Percentiles rank a stretch among this genome's conserved stretches.
phyloP scores from a whole-genome alignment of 2,888 invertebrate species.

The Euplagia quadripunctaria region DNA sequence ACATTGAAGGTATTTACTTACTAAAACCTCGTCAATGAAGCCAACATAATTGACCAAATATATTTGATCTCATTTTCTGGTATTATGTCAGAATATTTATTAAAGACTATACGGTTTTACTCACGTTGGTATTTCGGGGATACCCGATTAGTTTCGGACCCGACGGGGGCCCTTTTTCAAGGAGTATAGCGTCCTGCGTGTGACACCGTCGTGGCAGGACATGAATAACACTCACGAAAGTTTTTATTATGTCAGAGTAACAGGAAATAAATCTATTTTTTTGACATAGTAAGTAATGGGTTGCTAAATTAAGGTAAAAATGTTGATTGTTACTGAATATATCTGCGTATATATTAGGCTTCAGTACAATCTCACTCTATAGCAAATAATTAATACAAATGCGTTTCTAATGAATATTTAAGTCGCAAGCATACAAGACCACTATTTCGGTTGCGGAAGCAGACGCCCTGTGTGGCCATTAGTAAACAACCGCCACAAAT shows the following conservation, averaged over 20 bases:
- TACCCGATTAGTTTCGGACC: no score
- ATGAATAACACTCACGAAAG: no score
- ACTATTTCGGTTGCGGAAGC: conserved; percentile 29
- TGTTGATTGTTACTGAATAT: neutral
- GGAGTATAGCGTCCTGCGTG: no score
- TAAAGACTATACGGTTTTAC: no score
- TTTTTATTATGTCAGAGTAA: neutral
- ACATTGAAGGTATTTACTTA: neutral
- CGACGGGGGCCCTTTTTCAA: no score
- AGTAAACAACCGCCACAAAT: conserved; percentile 16
- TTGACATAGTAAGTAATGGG: no score
- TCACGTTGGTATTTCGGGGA: no score
- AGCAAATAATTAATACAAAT: neutral
- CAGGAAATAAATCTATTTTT: no score
- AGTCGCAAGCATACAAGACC: conserved; percentile 4
- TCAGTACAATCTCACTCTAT: neutral
- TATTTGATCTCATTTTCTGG: neutral
- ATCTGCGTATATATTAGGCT: no score
- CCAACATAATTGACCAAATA: neutral
- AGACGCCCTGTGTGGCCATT: conserved; percentile 24
- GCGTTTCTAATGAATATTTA: conserved; percentile 3
- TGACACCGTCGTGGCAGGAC: no score
- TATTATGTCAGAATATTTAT: neutral
- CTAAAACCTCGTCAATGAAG: neutral
- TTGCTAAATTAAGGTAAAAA: no score